Base-by-base conservation (phyloP, 2,888 invertebrate genomes). In the Hanleya hanleyi region DNA sequence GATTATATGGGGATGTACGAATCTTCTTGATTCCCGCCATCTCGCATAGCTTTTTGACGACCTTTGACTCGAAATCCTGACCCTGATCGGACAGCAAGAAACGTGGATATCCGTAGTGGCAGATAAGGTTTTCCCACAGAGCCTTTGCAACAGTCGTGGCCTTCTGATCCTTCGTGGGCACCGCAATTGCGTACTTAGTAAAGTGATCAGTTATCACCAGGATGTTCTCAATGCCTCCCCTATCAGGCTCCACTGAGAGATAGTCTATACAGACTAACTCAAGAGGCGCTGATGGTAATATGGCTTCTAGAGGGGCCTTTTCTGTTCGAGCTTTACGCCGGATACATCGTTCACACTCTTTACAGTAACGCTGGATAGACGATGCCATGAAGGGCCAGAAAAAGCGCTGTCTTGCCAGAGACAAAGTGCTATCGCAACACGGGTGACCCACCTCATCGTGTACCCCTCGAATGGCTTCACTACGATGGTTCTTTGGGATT, bases 161-260 rank as follows among this genome's bases (percentile, higher is more conserved):
- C 5, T 65, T 65, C 50, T 77, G 73, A 22, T 79, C 75, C 26
- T 62, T 49, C n/a, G 70, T 73, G 7, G 77, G 73, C 5, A 76
- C 41, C 0, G 76, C 74, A 15, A 70, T n/a, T 1, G 74, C 69
- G 50, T 75, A 79, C 29, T 68, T 67, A 6, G 75, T 79, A 47
- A 77, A 79, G 36, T 69, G 69, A 47, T 80, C 75, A 0, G 77
- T 80, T 15, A 78, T 70, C 1, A 78, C 73, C 18, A 80, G 49
- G n/a, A 76, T 41, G 65, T 78, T 49, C 35, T 71, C 71, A 35
- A 38, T 64, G 29, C 71, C 71, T n/a, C 70, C 73, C 32, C 57
- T 75, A 0, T 71, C 64, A 37, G 29, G 37, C 26, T 80, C 77
- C 22, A 77, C 26, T 22, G 64, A 37, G 9, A 64, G 64, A 37